Base-by-base conservation (phyloP, 2,113 vertebrate genomes). In the Anoura caudifer region DNA sequence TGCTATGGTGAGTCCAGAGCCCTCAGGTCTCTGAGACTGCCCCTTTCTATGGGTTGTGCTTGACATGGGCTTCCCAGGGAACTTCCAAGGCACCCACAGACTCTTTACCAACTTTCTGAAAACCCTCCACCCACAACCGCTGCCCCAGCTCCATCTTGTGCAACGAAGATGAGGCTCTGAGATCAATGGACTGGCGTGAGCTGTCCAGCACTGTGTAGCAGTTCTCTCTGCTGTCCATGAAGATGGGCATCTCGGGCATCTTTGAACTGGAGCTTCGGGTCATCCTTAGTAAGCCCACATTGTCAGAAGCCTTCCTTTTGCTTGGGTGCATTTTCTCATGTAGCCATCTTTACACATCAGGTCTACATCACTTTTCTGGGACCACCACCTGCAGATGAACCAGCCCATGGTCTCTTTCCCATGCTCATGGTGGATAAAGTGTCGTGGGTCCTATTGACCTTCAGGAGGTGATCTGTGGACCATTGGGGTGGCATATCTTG, bases 1-100 rank as follows among this genome's bases (percentile, higher is more conserved):
- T 61, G 15, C 0, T 17, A 41, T 8, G 14, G 31, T 15, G 43
- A 50, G 36, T 97, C 89, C 96, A 83, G 28, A 90, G 90, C 97
- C 94, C 97, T 97, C 67, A 72, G 95, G 95, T 86, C 79, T 94
- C 88, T 67, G 83, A 81, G 59, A 70, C 93, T 7, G 56, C 91
- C 79, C 90, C 95, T 72, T 67, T 69, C 98, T 99, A 99, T 90
- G 99, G 99, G 98, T 99, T 99, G 98, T 99, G 99, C 98, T 99
- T 99, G 97, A 99, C 99, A 98, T 99, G 99, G 95, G 99, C 99
- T 98, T 99, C 98, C 99, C 99, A 99, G 99, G 99, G 0, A 99
- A 99, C 97, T 99, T 99, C 98, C 99, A 99, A 8, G 99, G 99
- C 97, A 99, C 98, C 99, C 99, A 99, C 0, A 99, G 99, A 63